Evolutionary conservation across 2,797 vertebrate genomes (phyloP), one percentile per base, ranked within the genome.

Genomic region (Echeneis naucrates): DNA sequence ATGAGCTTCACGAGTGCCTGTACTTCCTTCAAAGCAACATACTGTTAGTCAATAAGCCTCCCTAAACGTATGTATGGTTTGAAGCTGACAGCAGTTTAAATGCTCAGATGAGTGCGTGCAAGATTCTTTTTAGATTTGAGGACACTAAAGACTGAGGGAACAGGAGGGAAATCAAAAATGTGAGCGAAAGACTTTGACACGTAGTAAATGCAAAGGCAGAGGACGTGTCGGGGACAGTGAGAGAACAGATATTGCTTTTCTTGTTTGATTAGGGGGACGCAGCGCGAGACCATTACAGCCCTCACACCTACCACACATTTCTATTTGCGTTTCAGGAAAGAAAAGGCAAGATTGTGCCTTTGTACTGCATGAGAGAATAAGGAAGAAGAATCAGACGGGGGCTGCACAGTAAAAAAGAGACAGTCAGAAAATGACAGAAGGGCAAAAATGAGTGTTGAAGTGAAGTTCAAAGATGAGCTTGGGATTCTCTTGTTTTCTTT

Each of bases 61-160:
- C 32, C 75, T 33, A 14, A 75, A 77, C 48, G 47, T 44, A 40
- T 24, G 62, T n/a, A 16, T 33, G 52, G 47, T 14, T 44, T 53
- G 75, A 76, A 45, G 51, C 13, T 35, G 78, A 86, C 84, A 76
- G 71, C 66, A 70, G 66, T 76, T 82, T 82, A 81, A 72, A 84
- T 61, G 71, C 68, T 47, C 37, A 45, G 59, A 77, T 63, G 48
- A 33, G 30, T 56, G 40, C 40, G 73, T 17, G 27, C 75, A 68
- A 35, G 24, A 40, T 75, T 57, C 60, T 65, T 84, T 35, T 73
- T 52, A 74, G 45, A 55, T 51, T 62, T 45, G 4, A n/a, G 66
- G 45, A 38, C 24, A 70, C 33, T 56, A 64, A 55, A 76, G 32
- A 63, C 14, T 44, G 53, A 67, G 38, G 27, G 54, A 60, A 40